Conservation (phyloP, 2,113 vertebrate species). For the Antechinus flavipes region DNA sequence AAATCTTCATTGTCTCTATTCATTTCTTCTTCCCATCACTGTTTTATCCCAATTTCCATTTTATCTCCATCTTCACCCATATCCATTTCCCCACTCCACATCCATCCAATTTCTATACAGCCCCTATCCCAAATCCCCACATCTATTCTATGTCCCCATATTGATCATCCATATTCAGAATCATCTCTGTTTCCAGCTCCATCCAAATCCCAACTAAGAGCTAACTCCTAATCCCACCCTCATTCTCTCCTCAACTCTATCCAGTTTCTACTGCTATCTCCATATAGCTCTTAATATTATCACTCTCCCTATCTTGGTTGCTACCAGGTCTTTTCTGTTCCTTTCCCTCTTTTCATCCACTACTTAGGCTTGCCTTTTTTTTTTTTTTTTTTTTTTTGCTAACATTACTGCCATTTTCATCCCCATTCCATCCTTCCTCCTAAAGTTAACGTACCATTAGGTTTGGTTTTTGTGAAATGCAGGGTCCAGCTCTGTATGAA, state of each 20-base stretch:
- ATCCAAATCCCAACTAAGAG: neutral
- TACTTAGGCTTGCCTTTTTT: neutral
- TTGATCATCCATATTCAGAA: neutral
- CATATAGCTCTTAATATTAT: neutral
- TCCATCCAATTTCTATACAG: neutral
- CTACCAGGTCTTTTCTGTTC: neutral
- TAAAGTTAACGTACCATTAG: neutral
- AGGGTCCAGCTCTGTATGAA: neutral
- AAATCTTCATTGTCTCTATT: neutral
- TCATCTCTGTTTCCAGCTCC: neutral
- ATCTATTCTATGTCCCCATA: neutral
- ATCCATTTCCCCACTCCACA: neutral
- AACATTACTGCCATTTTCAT: neutral
- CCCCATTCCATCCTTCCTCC: neutral
- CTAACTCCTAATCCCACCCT: neutral
- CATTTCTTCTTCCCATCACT: neutral
- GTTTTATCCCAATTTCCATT: neutral
- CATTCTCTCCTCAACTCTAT: neutral
- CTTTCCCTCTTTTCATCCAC: neutral
- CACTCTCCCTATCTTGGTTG: fast-evolving
- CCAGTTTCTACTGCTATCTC: neutral
- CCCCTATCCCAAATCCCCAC: neutral
- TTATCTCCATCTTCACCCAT: neutral
- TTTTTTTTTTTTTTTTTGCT: neutral
- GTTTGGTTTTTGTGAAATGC: neutral